phyloP scores from a whole-genome alignment of 2,113 vertebrate genomes.

The Columba livia region DNA sequence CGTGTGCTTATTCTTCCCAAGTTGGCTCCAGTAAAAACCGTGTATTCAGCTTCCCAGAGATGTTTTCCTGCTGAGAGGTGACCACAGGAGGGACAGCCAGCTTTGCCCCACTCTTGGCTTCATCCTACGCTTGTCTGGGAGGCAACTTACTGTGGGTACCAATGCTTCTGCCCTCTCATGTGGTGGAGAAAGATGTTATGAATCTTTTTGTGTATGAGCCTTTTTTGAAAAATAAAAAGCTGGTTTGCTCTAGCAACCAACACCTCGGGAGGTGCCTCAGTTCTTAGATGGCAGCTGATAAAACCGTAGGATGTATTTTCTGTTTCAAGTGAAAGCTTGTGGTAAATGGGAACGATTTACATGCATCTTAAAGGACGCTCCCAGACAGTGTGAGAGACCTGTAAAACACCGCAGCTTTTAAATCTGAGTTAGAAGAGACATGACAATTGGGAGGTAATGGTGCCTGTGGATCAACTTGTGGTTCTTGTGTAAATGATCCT shows the following conservation, averaged over 20 bases:
- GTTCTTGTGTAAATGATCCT: neutral
- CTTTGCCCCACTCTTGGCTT: neutral
- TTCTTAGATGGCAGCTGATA: neutral
- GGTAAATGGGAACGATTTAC: neutral
- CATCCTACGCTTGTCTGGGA: neutral
- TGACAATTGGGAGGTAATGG: neutral
- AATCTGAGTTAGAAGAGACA: neutral
- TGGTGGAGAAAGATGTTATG: neutral
- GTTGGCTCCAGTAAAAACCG: rapidly evolving
- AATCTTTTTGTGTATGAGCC: neutral
- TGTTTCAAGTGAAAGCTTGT: neutral
- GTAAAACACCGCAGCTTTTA: neutral
- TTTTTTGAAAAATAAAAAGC: neutral
- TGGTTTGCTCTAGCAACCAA: neutral
- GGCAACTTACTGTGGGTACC: too few species aligned
- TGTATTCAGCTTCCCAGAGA: neutral
- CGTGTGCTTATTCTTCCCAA: neutral
- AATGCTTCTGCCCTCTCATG: neutral
- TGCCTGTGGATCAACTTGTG: neutral
- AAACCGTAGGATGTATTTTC: neutral
- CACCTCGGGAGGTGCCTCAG: neutral
- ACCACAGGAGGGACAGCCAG: neutral
- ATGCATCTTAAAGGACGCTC: neutral
- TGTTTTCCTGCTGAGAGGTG: too few species aligned
- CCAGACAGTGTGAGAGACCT: neutral